Percentiles rank a stretch among this genome's conserved stretches.
Evolutionary conservation across 2,113 vertebrate genomes (phyloP).

Genomic region (Cinclus cinclus): DNA sequence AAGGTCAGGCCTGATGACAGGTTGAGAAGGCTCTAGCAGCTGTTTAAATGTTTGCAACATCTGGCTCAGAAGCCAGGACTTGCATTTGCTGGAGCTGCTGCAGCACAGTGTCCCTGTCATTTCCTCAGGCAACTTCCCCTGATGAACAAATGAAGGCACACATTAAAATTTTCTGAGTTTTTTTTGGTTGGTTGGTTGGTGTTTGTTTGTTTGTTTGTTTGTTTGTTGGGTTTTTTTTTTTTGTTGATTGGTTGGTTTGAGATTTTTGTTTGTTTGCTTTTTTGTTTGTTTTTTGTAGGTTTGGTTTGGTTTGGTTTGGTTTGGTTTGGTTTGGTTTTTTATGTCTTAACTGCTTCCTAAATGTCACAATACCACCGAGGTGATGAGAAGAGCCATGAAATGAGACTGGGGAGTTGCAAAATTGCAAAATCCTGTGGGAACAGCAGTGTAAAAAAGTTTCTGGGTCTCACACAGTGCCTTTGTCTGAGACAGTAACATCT

Average conservation of each 20-base stretch:
- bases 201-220: neutral
- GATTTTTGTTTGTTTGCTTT: no score
- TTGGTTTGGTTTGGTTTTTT: neutral
- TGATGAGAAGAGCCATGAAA: neutral
- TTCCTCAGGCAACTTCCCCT: neutral
- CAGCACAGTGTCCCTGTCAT: neutral
- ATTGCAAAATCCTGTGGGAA: neutral
- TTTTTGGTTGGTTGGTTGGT: neutral
- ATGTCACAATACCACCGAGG: neutral
- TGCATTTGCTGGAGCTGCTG: neutral
- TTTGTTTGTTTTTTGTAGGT: neutral
- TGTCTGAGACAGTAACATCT: neutral
- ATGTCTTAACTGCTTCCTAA: neutral
- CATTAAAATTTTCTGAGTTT: neutral
- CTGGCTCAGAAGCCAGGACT: conserved; percentile 49
- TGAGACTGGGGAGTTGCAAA: neutral
- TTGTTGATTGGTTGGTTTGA: no score
- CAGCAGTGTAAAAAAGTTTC: neutral
- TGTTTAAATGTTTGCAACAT: conserved; percentile 79
- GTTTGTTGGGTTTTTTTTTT: no score
- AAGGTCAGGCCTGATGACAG: conserved; percentile 76
- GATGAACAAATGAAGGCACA: neutral
- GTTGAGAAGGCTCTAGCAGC: conserved; percentile 68
- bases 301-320: neutral
- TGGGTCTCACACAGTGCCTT: neutral